Evolutionary conservation across 2,888 invertebrate species (phyloP).

Genomic region (Steinernema scapterisci): DNA sequence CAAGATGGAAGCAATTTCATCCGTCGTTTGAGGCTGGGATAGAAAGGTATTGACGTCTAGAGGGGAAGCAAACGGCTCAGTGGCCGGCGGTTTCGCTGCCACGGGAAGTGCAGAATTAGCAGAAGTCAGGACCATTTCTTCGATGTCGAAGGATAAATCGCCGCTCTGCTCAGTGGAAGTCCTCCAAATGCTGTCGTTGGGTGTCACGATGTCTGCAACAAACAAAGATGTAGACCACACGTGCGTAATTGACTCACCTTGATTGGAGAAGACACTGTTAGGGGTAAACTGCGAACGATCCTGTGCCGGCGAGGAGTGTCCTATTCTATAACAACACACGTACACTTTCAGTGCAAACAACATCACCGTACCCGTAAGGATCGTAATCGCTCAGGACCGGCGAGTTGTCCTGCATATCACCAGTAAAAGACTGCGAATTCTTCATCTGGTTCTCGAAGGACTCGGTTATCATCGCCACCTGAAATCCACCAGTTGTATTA

Average conservation of each 20-base stretch:
- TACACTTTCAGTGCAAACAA: not conserved
- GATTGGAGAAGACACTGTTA: not conserved
- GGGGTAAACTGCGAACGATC: slow-evolving; percentile 13
- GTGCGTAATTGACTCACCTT: not conserved
- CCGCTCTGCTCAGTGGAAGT: slow-evolving; percentile 17
- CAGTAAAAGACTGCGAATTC: not conserved
- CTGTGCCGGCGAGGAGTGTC: not conserved
- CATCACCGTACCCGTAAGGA: slow-evolving; percentile 5
- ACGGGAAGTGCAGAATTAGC: slow-evolving; percentile 3
- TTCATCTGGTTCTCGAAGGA: slow-evolving; percentile 17
- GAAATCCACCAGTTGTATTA: not conserved
- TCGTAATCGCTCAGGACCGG: slow-evolving; percentile 11
- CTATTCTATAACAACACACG: no score
- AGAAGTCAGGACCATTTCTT: slow-evolving; percentile 13
- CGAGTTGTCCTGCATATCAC: not conserved
- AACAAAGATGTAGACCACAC: not conserved
- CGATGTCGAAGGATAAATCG: slow-evolving; percentile 10
- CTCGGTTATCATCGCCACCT: slow-evolving; percentile 20
- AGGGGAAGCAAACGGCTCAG: not conserved
- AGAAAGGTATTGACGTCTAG: not conserved
- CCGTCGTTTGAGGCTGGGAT: not conserved
- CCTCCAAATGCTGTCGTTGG: slow-evolving; percentile 19
- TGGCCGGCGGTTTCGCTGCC: not conserved
- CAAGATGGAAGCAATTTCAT: not conserved
- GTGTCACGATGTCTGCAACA: not conserved